Base-by-base conservation (phyloP, 2,797 vertebrate genomes). In the Ambastaia sidthimunki region DNA sequence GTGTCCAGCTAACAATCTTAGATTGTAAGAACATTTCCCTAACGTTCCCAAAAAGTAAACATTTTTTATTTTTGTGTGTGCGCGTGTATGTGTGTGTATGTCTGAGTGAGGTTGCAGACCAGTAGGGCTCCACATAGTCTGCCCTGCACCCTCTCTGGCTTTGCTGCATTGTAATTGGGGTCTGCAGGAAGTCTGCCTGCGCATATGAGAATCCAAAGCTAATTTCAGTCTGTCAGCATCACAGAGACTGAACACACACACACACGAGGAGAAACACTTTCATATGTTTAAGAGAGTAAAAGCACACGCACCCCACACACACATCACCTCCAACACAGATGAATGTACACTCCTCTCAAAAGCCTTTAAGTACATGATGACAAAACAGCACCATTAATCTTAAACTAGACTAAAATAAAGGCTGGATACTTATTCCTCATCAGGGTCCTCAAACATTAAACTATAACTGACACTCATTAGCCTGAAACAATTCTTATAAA, bases 101-200 rank as follows among this genome's bases (percentile, higher is more conserved):
- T n/a, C 74, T 68, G 76, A 79, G 80, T 90, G 88, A 92, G 89
- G 88, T 76, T 80, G 74, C 86, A 82, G 88, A 91, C 89, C 85
- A 88, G 88, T 88, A 91, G 90, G 93, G 93, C n/a, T n/a, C n/a
- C n/a, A n/a, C n/a, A n/a, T n/a, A n/a, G n/a, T n/a, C n/a, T 93
- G 92, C 90, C 90, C 88, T 85, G 90, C 86, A 87, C 90, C 84
- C 87, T 91, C 91, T 93, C 88, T 93, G 92, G 92, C 91, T 92
- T 87, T 74, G 88, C 85, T 89, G 89, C 90, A 90, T 91, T 92
- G 90, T 93, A 94, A 93, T 94, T 94, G 92, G 92, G 89, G 92
- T 90, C 87, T 91, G 89, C 90, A 93, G 91, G 92, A 93, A 90
- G 87, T 75, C 86, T 88, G 92, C 92, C 92, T 87, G 80, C 87